Base-by-base conservation (phyloP, 2,888 invertebrate genomes). In the Blomia tropicalis region DNA sequence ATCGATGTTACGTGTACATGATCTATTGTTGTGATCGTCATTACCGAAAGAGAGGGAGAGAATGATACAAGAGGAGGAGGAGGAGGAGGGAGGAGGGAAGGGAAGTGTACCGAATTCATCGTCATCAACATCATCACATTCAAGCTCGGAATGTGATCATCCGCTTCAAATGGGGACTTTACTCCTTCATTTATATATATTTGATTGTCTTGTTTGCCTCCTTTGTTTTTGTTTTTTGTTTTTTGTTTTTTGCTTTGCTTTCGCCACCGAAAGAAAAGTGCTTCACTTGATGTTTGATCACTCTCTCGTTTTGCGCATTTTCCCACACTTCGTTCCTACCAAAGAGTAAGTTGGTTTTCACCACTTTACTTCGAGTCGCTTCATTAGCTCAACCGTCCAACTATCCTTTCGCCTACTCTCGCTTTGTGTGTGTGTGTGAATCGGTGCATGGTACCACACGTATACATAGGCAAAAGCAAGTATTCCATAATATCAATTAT, bases 321-420 rank as follows among this genome's bases (percentile, higher is more conserved):
- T 47, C 51, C 51, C 51, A 47, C 51, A 47, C 51, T 47, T 47
- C n/a, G n/a, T n/a, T n/a, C n/a, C n/a, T n/a, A n/a, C n/a, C n/a
- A n/a, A n/a, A n/a, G n/a, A n/a, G n/a, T n/a, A n/a, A n/a, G n/a
- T n/a, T n/a, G n/a, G 22, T 19, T 27, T 11, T 47, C 51, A 27
- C 22, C 51, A 25, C 51, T 27, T 47, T 19, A 27, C 51, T 47
- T 47, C 27, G 51, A 47, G n/a, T 47, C 51, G 51, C 51, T 47
- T 47, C 51, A 47, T 47, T 47, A 47, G 51, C 51, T 47, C 51
- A 47, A 7, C 51, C n/a, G 14, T 41, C n/a, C 41, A 14, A 11
- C 51, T 19, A 36, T 36, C 23, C 51, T 22, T 47, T 22, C 51
- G 7, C 51, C 22, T n/a, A n/a, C n/a, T n/a, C n/a, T n/a, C n/a